Evolutionary conservation across 2,797 vertebrate species (phyloP), one percentile per base, ranked within the genome.

Genomic region (Myripristis jacobus): DNA sequence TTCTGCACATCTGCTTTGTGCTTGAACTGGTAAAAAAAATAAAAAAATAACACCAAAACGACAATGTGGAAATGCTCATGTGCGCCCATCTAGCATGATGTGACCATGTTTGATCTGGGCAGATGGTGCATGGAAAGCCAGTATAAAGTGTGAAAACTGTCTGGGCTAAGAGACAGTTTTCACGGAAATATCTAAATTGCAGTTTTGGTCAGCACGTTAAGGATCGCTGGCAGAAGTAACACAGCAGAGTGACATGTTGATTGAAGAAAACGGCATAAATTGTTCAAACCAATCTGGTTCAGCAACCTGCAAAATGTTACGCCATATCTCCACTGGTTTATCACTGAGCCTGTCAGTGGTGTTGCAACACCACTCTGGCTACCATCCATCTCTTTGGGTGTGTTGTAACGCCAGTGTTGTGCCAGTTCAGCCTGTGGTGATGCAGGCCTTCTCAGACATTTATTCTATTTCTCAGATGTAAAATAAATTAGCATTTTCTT

Each of bases 41-140:
- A n/a, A n/a, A n/a, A n/a, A n/a, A n/a, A 12, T 15, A 22, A 25
- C 48, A 12, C 16, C 13, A 10, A 46, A 36, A 29, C 6, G 3
- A 47, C 7, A 15, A 2, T 19, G 22, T 36, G 19, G 15, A 38
- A 19, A 1, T 29, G 53, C 6, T 48, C 24, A 24, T 19, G 5
- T 52, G 61, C 0, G 19, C 7, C 9, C n/a, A n/a, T 22, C n/a
- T 19, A n/a, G 18, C 2, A 16, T 3, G 18, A n/a, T 3, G 50
- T 31, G 63, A 44, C 63, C 36, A 54, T 16, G 18, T 66, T 55
- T 66, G 36, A 54, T 66, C 62, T 64, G 9, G 10, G 24, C 8
- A n/a, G 22, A 31, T 27, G 25, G 16, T 8, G 13, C 9, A 34
- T 31, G 7, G 25, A 56, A 8, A 21, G 21, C 10, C 48, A 24